Conservation (phyloP, 2,888 invertebrate species). For the Acleris cristana region DNA sequence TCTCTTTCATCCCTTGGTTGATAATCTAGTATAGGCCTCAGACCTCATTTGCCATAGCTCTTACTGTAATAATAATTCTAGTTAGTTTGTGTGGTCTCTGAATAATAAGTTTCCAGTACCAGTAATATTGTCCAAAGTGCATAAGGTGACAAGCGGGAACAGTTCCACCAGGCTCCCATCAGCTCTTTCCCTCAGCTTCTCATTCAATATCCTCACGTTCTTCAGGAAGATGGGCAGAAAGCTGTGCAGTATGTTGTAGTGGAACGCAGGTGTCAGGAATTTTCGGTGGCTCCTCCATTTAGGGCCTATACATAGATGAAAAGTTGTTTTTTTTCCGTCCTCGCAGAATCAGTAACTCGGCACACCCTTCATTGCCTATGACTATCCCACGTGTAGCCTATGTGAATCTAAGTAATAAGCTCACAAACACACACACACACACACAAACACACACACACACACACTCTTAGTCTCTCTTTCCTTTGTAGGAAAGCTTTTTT, state of each 20-base stretch:
- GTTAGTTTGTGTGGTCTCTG: no score
- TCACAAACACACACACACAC: no score
- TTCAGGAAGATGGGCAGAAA: slow-evolving; percentile 85
- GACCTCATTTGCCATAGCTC: no score
- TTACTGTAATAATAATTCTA: no score
- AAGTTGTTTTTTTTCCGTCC: neutral
- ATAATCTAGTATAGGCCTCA: no score
- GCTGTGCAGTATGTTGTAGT: slow-evolving; percentile 86
- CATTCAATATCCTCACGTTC: slow-evolving; percentile 77
- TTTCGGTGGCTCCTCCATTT: slow-evolving; percentile 85
- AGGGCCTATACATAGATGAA: slow-evolving; percentile 31
- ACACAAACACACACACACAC: neutral
- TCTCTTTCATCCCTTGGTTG: no score
- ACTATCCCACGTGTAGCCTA: no score
- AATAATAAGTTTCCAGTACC: slow-evolving; percentile 18
- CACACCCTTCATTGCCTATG: no score
- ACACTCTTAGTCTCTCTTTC: no score
- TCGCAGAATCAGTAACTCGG: no score
- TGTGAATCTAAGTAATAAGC: no score
- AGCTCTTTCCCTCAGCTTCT: slow-evolving; percentile 65
- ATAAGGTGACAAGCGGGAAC: slow-evolving; percentile 78
- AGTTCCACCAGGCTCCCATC: slow-evolving; percentile 72
- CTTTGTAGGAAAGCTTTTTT: no score
- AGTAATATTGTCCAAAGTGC: slow-evolving; percentile 52
- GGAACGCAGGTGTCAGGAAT: slow-evolving; percentile 87